Conservation (phyloP, 2,797 vertebrate species). For the Hydrolagus colliei region DNA sequence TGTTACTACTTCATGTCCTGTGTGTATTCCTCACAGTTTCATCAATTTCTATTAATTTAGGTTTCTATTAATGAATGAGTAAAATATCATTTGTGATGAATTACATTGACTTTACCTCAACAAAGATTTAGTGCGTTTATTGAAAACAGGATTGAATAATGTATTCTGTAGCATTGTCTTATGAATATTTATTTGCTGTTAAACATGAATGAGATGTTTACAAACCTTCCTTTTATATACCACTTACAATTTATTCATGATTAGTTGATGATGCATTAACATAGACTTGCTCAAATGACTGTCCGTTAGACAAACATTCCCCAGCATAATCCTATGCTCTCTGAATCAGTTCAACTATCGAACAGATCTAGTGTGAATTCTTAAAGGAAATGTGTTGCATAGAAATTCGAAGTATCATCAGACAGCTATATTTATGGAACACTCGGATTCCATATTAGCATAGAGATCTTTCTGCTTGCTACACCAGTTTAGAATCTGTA, state of each 20-base stretch:
- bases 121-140: background rate
- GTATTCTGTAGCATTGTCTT: background rate
- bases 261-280: background rate
- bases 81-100: background rate
- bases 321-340: background rate
- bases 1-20: background rate
- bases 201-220: background rate
- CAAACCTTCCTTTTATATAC: background rate
- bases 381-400: background rate
- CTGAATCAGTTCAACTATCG: background rate
- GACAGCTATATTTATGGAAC: background rate
- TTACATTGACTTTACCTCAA: background rate
- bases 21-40: background rate
- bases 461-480: background rate
- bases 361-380: background rate
- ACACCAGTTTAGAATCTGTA: background rate
- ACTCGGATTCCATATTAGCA: background rate
- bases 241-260: conserved; percentile 1
- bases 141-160: background rate
- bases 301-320: background rate
- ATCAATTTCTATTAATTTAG: background rate
- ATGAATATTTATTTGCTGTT: background rate
- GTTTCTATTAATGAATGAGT: background rate
- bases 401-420: background rate
- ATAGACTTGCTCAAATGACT: background rate